Percentiles rank a stretch among this genome's conserved stretches.
These are phyloP conservation scores for Amphibalanus amphitrite DNA, from an alignment of 1,140 invertebrate genomes.

Conservation along the genomic window DNA sequence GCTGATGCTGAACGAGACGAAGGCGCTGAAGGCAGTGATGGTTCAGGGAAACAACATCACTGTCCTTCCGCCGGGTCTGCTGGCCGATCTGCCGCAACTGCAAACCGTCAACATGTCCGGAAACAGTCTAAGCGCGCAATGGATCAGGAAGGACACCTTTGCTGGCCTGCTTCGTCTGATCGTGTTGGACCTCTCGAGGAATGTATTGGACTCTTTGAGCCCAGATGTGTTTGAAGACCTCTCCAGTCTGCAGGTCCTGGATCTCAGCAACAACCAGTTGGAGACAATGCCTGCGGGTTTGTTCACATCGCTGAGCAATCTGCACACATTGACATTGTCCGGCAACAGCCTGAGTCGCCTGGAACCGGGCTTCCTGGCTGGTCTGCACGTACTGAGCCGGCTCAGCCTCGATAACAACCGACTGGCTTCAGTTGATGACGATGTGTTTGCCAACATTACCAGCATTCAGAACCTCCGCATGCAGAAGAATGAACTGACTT, in stretches of 20 bases:
- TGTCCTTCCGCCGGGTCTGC: slow-evolving; percentile 62
- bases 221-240: slow-evolving; percentile 53
- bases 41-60: slow-evolving; percentile 44
- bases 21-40: slow-evolving; percentile 52
- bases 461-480: slow-evolving; percentile 62
- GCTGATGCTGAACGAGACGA: slow-evolving; percentile 36
- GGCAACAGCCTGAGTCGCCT: slow-evolving; percentile 58
- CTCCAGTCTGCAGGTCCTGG: slow-evolving; percentile 62
- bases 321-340: slow-evolving; percentile 59
- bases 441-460: slow-evolving; percentile 54
- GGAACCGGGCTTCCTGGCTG: slow-evolving; percentile 55
- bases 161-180: slow-evolving; percentile 69
- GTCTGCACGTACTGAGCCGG: slow-evolving; percentile 54
- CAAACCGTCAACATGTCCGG: slow-evolving; percentile 50
- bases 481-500: slow-evolving; percentile 54
- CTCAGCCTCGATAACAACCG: slow-evolving; percentile 62
- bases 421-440: slow-evolving; percentile 50
- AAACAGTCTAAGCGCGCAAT: slow-evolving; percentile 26
- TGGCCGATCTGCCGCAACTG: slow-evolving; percentile 47
- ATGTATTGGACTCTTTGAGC: slow-evolving; percentile 58
- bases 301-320: slow-evolving; percentile 62
- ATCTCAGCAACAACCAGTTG: slow-evolving; percentile 57
- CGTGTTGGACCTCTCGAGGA: slow-evolving; percentile 64
- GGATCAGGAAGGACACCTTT: slow-evolving; percentile 46
- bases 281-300: slow-evolving; percentile 58